These are phyloP conservation scores for Diabrotica undecimpunctata DNA, from an alignment of 1,140 invertebrate genomes.

Conservation along the genomic window DNA sequence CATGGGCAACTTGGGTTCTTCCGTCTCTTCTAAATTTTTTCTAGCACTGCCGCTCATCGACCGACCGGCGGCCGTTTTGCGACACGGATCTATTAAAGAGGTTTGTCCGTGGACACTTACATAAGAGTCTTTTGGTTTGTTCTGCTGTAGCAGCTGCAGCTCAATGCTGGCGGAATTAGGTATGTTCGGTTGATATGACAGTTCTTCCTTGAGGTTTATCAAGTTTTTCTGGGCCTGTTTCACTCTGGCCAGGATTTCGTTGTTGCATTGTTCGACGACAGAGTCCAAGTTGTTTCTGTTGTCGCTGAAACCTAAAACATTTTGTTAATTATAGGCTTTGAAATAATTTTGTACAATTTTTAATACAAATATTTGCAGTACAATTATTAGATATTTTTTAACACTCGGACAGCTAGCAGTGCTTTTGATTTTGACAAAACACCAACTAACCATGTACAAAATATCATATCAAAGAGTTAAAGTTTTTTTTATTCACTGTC, in stretches of 20 bases:
- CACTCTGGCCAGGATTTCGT: constrained; percentile 55
- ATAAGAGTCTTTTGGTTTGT: constrained; percentile 48
- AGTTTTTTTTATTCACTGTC: no score
- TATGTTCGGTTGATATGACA: constrained; percentile 51
- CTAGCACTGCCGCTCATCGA: constrained; percentile 38
- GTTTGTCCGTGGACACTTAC: constrained; percentile 49
- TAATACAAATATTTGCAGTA: no score
- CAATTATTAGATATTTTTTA: no score
- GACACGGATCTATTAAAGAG: constrained; percentile 47
- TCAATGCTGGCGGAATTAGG: constrained; percentile 32
- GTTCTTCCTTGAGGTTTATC: constrained; percentile 45
- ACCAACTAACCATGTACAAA: no score
- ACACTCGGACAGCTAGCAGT: no score
- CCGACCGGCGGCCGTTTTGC: constrained; percentile 40
- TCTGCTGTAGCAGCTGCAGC: constrained; percentile 33
- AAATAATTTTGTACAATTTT: no score
- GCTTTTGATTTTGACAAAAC: no score
- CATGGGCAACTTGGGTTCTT: constrained; percentile 60
- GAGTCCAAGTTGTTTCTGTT: constrained; percentile 52
- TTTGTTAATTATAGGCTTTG: no score
- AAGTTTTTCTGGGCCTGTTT: constrained; percentile 46
- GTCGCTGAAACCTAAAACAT: constrained; percentile 45
- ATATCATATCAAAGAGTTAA: no score
- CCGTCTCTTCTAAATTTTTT: constrained; percentile 57
- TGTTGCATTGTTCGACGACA: constrained; percentile 56